These are phyloP conservation scores for Zoanthus gigantus DNA, from an alignment of 92 coral and sea anemone species.

Conservation along the genomic window DNA sequence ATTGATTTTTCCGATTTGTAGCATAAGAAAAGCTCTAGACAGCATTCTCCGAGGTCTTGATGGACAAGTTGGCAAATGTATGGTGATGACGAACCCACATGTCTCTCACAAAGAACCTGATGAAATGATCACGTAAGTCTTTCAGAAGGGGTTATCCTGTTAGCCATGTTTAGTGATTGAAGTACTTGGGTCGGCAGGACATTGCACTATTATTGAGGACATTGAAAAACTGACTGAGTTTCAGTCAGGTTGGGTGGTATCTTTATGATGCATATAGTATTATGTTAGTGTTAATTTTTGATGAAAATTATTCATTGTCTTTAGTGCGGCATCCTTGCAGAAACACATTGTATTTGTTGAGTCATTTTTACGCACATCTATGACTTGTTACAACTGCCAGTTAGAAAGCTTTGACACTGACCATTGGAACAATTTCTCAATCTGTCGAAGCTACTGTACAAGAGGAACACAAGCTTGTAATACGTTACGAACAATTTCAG, in stretches of 20 bases:
- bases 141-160: neutral
- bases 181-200: neutral
- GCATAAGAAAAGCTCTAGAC: constrained; percentile 91
- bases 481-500: neutral
- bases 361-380: neutral
- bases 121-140: constrained; percentile 92
- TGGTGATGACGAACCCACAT: constrained; percentile 94
- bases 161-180: neutral
- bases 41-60: constrained; percentile 90
- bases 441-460: no score
- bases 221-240: neutral
- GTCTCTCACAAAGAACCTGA: constrained; percentile 96
- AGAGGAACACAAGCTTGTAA: no score
- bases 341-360: no score
- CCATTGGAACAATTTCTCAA: no score
- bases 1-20: constrained; percentile 30
- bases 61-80: constrained; percentile 94
- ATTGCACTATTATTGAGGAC: neutral
- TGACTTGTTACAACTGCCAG: neutral
- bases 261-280: no score
- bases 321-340: no score
- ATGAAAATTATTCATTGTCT: no score
- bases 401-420: neutral
- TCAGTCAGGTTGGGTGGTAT: no score
- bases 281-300: no score